Base-by-base conservation (phyloP, 2,888 invertebrate species). In the Synergus laeviventris region DNA sequence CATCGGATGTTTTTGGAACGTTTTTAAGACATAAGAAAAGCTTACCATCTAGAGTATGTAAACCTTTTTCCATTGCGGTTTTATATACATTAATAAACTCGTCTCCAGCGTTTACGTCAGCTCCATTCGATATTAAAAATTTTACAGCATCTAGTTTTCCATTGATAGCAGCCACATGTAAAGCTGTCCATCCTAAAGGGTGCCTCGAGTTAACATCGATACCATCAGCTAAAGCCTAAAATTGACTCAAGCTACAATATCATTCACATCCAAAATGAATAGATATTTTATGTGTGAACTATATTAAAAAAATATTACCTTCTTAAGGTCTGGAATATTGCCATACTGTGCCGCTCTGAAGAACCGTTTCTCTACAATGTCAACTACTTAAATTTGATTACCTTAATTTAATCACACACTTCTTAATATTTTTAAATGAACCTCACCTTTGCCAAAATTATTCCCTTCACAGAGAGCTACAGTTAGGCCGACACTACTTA, bases 81-180 rank as follows among this genome's bases (percentile, higher is more conserved):
- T 93, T 92, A 76, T 94, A 92, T 2, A 94, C 93, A 89, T 94
- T 96, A 5, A 94, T 93, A 91, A 95, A 97, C 78, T 95, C 94
- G 91, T 97, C 97, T 61, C 93, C 94, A 45, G 94, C 86, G 91
- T 97, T 95, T 1, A 95, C 94, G 88, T 96, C 94, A 38, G 97
- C 97, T n/a, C 97, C 97, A 75, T 93, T 92, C n/a, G 93, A 91
- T 75, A 96, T 89, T 78, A 96, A 91, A 82, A 93, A 92, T 84
- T 92, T 92, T 36, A 95, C 93, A 77, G 93, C 93, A 21, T 93
- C 92, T 18, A 91, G 85, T 87, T 94, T 94, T 80, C 94, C 94
- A 91, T 96, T 97, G 54, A 97, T 95, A 12, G 96, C 95, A 49
- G 97, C 97, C 73, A 95, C 94, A 92, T 97, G 97, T 45, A 98